Base-by-base conservation (phyloP, 2,113 vertebrate genomes). In the Morone chrysops region DNA sequence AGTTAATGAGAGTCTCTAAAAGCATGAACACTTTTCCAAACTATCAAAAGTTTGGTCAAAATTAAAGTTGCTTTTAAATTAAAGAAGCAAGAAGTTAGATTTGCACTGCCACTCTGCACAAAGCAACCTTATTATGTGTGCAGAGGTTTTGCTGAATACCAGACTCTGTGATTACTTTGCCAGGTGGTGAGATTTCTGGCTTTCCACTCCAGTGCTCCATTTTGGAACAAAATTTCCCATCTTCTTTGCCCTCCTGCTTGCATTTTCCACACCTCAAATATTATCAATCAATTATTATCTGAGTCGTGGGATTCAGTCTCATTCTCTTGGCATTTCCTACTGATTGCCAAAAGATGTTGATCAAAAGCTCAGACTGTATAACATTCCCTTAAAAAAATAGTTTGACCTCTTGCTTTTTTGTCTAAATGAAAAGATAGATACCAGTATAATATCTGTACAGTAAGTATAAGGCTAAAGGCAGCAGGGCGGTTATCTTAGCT, bases 161-260 rank as follows among this genome's bases (percentile, higher is more conserved):
- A 63, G 20, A 80, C 61, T 69, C 77, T 53, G 51, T 70, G 81
- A 90, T 88, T 61, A 69, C 76, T 87, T 88, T 87, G 47, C 68
- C 75, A 84, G 81, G 66, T 45, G 87, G 50, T 22, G 51, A 83
- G 47, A 76, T 50, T 70, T 81, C 38, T 16, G 4, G 45, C 60
- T 68, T 87, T 82, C 78, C 62, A 14, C 31, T 82, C 36, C n/a
- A 41, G 40, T n/a, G 20, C 50, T 84, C 53, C 40, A 70, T 73
- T 59, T 67, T 62, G 43, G 31, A 67, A 66, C 57, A 69, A 66
- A 60, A 73, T 48, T 81, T 47, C 47, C 31, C n/a, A 82, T 56
- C 56, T 60, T n/a, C 50, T 69, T 10, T 50, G 13, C 53, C 25
- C 45, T 75, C 25, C 59, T 38, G 2, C 8, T 25, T 74, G 56